Percentiles rank a stretch among this genome's conserved stretches.
Conservation (phyloP, 2,888 invertebrate species). For the Agrotis exclamationis region DNA sequence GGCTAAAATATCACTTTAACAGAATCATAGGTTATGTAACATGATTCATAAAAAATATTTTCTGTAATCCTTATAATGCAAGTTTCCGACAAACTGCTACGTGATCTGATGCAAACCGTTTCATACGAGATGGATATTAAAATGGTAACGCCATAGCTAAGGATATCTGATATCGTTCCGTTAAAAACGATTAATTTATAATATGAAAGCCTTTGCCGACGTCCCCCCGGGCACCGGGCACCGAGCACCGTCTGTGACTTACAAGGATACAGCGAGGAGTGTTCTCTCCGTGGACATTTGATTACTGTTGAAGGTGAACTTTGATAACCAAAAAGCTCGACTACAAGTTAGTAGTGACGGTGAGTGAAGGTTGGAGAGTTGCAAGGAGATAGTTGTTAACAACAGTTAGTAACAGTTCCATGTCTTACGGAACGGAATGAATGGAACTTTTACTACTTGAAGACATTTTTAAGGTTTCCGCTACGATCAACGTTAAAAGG, state of each 20-base stretch:
- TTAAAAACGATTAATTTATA: slow-evolving; percentile 17
- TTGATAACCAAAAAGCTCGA: not conserved
- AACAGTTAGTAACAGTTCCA: not conserved
- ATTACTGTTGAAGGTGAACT: not conserved
- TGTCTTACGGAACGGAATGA: not conserved
- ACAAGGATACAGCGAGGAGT: not conserved
- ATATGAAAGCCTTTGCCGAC: slow-evolving; percentile 5
- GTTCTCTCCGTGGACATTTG: not conserved
- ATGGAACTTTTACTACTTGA: not conserved
- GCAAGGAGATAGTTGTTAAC: not conserved
- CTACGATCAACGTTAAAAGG: not conserved
- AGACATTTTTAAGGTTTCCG: not conserved
- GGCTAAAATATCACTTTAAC: no score
- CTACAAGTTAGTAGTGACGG: not conserved
- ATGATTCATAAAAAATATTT: no score
- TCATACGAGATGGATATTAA: slow-evolving; percentile 12
- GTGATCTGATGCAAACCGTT: not conserved
- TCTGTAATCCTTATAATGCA: not conserved
- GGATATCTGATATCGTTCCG: slow-evolving; percentile 24
- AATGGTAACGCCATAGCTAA: not conserved
- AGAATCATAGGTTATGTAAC: no score
- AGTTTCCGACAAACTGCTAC: not conserved
- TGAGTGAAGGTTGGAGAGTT: not conserved
- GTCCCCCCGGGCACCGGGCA: not conserved
- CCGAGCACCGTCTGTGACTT: not conserved